Base-by-base conservation (phyloP, 2,888 invertebrate genomes). In the Chrysolina haemoptera region DNA sequence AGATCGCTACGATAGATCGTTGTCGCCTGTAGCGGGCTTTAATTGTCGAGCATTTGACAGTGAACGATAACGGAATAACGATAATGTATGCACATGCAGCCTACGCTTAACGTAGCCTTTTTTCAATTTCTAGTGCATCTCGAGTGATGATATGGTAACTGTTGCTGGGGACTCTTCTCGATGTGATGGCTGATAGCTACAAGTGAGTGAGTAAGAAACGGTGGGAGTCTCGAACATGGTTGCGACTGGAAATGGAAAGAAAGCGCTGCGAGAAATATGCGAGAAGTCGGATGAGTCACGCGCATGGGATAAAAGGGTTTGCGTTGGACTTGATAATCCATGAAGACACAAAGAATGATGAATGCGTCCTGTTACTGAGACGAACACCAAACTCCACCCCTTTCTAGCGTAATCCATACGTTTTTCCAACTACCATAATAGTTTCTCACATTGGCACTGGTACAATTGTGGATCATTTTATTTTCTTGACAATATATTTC, bases 221-320 rank as follows among this genome's bases (percentile, higher is more conserved):
- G 59, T 59, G 59, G 59, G 59, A 35, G 59, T n/a, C 59, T 9
- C 6, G 27, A 27, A 59, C 27, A 35, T 59, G 59, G 59, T 59
- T 59, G 59, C 59, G 35, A 59, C 59, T n/a, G 12, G 59, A 35
- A 27, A 59, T 59, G 59, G 35, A 59, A 59, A 59, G 22, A 11
- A 22, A 27, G 12, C 11, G 18, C 48, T 48, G 9, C 35, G 16
- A n/a, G 10, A 55, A 22, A 12, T 55, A 12, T 18, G 27, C 9
- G n/a, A 59, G n/a, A 59, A 27, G 59, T 53, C n/a, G n/a, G 4
- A 59, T 59, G 59, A 59, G 22, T 59, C 59, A 59, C 59, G 20
- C 11, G 18, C n/a, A 46, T 14, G 14, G 46, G 46, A n/a, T 46
- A 46, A n/a, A 55, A 55, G 22, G 22, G 18, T 55, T 12, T 22